Percentiles rank a stretch among this genome's conserved stretches.
Conservation (phyloP, 2,113 vertebrate genomes). For the Vulpes lagopus region DNA sequence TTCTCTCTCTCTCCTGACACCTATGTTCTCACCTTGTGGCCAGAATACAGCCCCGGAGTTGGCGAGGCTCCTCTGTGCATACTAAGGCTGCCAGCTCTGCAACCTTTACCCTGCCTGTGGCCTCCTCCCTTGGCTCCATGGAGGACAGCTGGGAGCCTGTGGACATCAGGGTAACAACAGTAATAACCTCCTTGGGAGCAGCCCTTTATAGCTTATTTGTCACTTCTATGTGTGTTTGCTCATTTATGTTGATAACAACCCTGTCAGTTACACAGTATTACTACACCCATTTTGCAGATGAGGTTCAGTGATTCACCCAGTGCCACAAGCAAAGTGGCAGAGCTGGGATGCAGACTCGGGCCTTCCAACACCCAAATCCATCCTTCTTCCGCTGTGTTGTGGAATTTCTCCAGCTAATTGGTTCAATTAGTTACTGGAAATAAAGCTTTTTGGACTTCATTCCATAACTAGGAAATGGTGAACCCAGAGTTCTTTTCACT, state of each 20-base stretch:
- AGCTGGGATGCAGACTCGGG: background rate
- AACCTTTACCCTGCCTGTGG: conserved; percentile 91
- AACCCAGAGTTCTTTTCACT: background rate
- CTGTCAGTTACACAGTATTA: background rate
- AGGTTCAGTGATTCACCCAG: background rate
- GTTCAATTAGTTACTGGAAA: background rate
- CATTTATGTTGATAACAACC: background rate
- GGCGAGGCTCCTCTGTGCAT: conserved; percentile 85
- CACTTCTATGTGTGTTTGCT: background rate
- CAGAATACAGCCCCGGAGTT: conserved; percentile 85
- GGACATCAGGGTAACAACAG: conserved; percentile 91
- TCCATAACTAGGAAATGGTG: background rate
- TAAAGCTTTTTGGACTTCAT: background rate
- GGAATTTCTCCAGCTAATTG: background rate
- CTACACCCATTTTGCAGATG: background rate
- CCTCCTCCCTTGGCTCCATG: conserved; percentile 83
- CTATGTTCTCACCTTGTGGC: conserved; percentile 20
- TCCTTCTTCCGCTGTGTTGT: background rate
- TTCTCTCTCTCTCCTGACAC: background rate
- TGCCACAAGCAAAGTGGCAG: background rate
- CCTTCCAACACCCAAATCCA: background rate
- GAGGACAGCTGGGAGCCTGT: conserved; percentile 87
- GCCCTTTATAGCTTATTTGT: background rate
- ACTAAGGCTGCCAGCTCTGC: conserved; percentile 85
- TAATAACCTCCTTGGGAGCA: background rate